phyloP scores from a whole-genome alignment of 2,888 invertebrate genomes.

The Oscheius sp. region DNA sequence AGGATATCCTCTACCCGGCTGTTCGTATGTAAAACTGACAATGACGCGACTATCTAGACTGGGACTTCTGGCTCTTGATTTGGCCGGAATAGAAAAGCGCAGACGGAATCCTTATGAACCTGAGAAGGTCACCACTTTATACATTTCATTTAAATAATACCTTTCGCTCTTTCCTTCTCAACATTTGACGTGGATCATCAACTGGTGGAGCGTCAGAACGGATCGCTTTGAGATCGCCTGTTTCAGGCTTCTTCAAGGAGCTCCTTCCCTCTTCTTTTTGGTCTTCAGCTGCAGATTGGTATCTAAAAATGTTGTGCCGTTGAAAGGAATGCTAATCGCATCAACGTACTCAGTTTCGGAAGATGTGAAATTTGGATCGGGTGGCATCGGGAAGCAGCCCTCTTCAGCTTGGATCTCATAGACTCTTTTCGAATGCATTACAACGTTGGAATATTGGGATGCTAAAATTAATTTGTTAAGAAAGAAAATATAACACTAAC shows the following conservation, averaged over 20 bases:
- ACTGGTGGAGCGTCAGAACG: slow-evolving; percentile 29
- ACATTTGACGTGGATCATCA: slow-evolving; percentile 53
- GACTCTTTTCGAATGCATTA: slow-evolving; percentile 58
- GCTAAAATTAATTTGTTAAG: slow-evolving; percentile 20
- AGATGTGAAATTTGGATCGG: slow-evolving; percentile 24
- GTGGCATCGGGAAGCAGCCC: slow-evolving; percentile 46
- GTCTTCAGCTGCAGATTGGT: slow-evolving; percentile 19
- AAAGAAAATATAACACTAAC: slow-evolving; percentile 34
- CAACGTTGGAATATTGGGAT: slow-evolving; percentile 44
- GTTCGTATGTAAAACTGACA: background rate
- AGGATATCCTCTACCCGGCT: slow-evolving; percentile 19
- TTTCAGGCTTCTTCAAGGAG: slow-evolving; percentile 36
- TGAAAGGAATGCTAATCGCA: background rate
- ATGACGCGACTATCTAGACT: background rate
- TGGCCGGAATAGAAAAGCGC: slow-evolving; percentile 53
- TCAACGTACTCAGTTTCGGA: slow-evolving; percentile 27
- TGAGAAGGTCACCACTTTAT: slow-evolving; percentile 33
- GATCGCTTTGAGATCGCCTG: slow-evolving; percentile 38
- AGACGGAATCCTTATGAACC: slow-evolving; percentile 59
- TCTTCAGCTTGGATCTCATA: slow-evolving; percentile 62
- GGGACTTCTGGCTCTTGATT: slow-evolving; percentile 35
- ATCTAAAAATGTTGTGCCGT: background rate
- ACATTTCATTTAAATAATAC: background rate
- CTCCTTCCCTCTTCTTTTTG: slow-evolving; percentile 19
- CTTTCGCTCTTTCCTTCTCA: slow-evolving; percentile 48